A percentile compares a stretch with the other conserved stretches of the same genome.
phyloP scores from a whole-genome alignment of 2,113 vertebrate genomes.

The Odobenus rosmarus region DNA sequence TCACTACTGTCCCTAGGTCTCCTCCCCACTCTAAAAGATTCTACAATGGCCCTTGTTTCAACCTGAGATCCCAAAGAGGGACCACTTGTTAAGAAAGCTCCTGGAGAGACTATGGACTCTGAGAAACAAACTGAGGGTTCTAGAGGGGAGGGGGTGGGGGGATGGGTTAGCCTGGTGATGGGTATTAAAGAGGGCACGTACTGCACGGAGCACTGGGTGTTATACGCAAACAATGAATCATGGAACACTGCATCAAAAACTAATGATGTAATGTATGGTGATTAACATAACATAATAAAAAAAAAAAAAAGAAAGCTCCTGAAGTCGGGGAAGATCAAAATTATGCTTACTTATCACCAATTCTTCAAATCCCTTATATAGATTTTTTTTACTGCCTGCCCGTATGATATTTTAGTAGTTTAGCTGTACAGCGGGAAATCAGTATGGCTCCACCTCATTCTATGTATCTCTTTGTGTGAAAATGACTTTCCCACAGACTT shows the following conservation, averaged over 20 bases:
- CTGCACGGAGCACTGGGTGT: too few species aligned
- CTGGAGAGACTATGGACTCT: background rate
- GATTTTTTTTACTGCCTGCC: background rate
- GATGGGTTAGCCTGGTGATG: too few species aligned
- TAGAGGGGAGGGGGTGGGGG: too few species aligned
- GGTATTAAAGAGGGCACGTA: too few species aligned
- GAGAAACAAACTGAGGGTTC: too few species aligned
- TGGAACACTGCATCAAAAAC: too few species aligned
- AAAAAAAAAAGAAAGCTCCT: background rate
- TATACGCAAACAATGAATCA: too few species aligned
- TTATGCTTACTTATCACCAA: background rate
- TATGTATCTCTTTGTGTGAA: background rate
- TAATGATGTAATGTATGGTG: too few species aligned
- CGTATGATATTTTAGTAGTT: slow-evolving; percentile 8
- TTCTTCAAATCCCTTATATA: background rate
- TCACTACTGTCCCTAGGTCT: background rate
- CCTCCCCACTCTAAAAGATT: background rate
- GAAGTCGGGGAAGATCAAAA: background rate
- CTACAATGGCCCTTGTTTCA: background rate
- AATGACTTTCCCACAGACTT: background rate
- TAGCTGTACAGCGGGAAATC: background rate
- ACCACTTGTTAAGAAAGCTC: background rate
- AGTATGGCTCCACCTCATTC: background rate
- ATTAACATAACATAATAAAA: too few species aligned
- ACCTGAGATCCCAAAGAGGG: background rate